phyloP scores from a whole-genome alignment of 2,113 vertebrate genomes.

The Ivindomyrus marchei region DNA sequence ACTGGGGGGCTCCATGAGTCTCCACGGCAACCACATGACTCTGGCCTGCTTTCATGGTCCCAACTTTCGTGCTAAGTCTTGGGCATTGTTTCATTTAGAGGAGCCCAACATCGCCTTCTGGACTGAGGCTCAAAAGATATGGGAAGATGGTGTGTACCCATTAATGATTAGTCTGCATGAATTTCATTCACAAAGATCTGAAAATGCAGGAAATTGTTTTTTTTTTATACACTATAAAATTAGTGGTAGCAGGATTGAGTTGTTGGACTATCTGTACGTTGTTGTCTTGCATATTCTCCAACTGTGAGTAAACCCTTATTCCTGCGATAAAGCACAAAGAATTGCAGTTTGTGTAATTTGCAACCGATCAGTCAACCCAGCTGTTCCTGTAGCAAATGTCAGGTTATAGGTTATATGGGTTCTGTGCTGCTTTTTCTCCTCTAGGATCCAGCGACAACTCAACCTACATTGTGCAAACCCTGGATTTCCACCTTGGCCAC shows the following conservation, averaged over 20 bases:
- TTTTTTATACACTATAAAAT: not conserved
- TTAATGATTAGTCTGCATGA: not conserved
- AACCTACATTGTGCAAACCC: conserved; percentile 90
- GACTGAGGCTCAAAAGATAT: conserved; percentile 98
- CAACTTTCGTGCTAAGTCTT: conserved; percentile 95
- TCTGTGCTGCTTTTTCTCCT: not conserved
- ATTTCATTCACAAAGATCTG: not conserved
- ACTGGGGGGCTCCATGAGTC: conserved; percentile 93
- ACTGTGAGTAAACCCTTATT: not conserved
- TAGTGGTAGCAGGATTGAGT: not conserved
- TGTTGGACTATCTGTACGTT: not conserved
- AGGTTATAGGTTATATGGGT: not conserved
- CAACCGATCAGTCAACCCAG: not conserved
- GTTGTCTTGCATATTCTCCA: not conserved
- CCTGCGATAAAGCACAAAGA: not conserved
- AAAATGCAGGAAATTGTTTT: not conserved
- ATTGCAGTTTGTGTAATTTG: not conserved
- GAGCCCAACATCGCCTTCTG: conserved; percentile 98
- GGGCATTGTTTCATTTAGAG: conserved; percentile 97
- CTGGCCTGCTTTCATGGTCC: conserved; percentile 95
- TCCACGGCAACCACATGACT: conserved; percentile 97
- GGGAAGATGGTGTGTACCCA: conserved; percentile 79
- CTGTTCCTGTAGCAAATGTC: not conserved
- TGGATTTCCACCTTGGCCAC: conserved; percentile 94
- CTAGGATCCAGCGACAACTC: conserved; percentile 87